Evolutionary conservation across 2,888 invertebrate species (phyloP).

Genomic region (Agrochola lychnidis): DNA sequence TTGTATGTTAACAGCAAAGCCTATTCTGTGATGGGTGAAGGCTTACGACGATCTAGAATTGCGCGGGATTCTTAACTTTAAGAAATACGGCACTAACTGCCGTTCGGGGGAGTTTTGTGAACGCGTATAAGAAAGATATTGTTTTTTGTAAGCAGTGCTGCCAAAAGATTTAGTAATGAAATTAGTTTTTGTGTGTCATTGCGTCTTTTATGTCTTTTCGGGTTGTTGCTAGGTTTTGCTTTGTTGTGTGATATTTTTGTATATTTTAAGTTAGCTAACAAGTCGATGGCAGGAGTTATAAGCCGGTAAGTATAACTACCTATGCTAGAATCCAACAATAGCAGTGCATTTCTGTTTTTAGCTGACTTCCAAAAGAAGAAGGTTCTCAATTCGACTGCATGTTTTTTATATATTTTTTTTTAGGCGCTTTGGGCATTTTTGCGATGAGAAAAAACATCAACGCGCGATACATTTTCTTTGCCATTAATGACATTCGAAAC

Average conservation of each 20-base stretch:
- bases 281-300: background rate
- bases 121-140: slow-evolving; percentile 43
- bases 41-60: slow-evolving; percentile 38
- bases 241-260: background rate
- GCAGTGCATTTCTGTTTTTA: background rate
- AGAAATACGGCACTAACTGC: slow-evolving; percentile 51
- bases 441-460: too few relatives aligned
- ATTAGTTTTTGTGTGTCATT: slow-evolving; percentile 37
- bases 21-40: slow-evolving; percentile 33
- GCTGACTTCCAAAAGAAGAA: too few relatives aligned
- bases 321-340: background rate
- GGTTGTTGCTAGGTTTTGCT: background rate
- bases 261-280: background rate
- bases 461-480: too few relatives aligned
- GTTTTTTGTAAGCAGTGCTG: slow-evolving; percentile 39
- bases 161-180: slow-evolving; percentile 33
- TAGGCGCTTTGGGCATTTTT: too few relatives aligned
- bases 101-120: slow-evolving; percentile 41
- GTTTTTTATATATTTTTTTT: too few relatives aligned
- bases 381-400: too few relatives aligned
- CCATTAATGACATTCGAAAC: too few relatives aligned
- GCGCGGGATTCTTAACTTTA: slow-evolving; percentile 40
- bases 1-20: slow-evolving; percentile 53
- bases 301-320: too few relatives aligned
- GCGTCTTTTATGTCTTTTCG: background rate